Evolutionary conservation across 1,140 invertebrate species (phyloP), one percentile per base, ranked within the genome.

Genomic region (Drosophila nannoptera): DNA sequence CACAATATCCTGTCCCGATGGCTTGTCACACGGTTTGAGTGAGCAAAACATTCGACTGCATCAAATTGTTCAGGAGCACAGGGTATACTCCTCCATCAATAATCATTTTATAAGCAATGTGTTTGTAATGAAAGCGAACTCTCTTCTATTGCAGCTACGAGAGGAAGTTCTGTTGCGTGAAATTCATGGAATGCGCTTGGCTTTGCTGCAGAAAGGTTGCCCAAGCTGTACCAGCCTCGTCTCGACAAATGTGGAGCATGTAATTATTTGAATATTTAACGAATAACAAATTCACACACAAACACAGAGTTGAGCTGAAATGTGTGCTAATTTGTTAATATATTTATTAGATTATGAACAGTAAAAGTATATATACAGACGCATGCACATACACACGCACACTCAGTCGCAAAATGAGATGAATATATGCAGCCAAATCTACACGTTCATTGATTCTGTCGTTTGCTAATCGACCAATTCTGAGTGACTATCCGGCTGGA

Each of bases 51-150:
- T 93, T 78, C 90, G 96, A 67, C 90, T 97, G 70, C 92, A 94
- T 87, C 94, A 96, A 87, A 95, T 97, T 66, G 93, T 95, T 69
- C 90, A 93, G 32, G 94, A 95, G 71, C 93, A 96, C 84, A 94
- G 93, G 92, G 95, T 96, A 50, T 5, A 6, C 1, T 14, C 9
- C 1, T 14, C 9, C 14, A 29, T 7, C 9, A 58, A 43, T 42
- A 43, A 42, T 31, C 6, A 36, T 16, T 5, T 35, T 31, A 5
- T 11, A 49, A 32, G 22, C 0, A 29, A 54, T 54, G 12, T 43
- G 6, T 43, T 4, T 43, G 12, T 43, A 43, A 43, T 12, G 4
- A 12, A 5, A 12, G 5, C 2, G 8, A n/a, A 16, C 12, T 49
- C 22, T 35, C 7, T 40, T 12, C 4, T 38, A 4, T 29, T 43